phyloP scores from a whole-genome alignment of 2,888 invertebrate species.

The Chydorus sphaericus region DNA sequence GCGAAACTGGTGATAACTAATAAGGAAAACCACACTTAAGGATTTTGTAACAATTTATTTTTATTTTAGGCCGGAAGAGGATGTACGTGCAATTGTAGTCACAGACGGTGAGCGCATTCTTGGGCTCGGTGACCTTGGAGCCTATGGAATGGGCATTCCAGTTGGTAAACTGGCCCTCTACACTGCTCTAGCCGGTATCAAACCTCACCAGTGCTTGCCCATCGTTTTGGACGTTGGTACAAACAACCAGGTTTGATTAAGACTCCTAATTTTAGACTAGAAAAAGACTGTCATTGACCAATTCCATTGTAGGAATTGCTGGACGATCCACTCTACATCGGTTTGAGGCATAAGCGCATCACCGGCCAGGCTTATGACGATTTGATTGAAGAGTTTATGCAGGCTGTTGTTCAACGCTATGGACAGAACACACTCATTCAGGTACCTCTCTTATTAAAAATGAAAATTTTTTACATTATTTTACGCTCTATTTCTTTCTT shows the following conservation, averaged over 20 bases:
- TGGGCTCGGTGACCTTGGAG: conserved; percentile 92
- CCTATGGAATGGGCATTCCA: conserved; percentile 97
- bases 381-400: conserved; percentile 95
- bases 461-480: not conserved
- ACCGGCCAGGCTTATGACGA: conserved; percentile 77
- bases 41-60: too few species aligned
- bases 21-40: too few species aligned
- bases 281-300: too few species aligned
- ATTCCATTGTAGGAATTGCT: conserved; percentile 45
- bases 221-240: conserved; percentile 90
- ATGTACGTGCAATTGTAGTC: conserved; percentile 79
- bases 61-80: conserved; percentile 57
- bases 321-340: conserved; percentile 90
- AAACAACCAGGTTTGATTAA: conserved; percentile 55
- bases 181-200: conserved; percentile 91
- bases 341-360: conserved; percentile 67
- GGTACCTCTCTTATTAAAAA: conserved; percentile 21
- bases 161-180: conserved; percentile 93
- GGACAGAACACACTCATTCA: conserved; percentile 75
- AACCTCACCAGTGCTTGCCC: conserved; percentile 88
- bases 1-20: conserved; percentile 73
- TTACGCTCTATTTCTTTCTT: conserved; percentile 11
- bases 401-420: conserved; percentile 65
- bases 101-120: conserved; percentile 97
- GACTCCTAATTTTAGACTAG: too few species aligned